Percentiles rank a stretch among this genome's conserved stretches.
Conservation (phyloP, 2,797 vertebrate species). For the Gephyroberyx darwinii region DNA sequence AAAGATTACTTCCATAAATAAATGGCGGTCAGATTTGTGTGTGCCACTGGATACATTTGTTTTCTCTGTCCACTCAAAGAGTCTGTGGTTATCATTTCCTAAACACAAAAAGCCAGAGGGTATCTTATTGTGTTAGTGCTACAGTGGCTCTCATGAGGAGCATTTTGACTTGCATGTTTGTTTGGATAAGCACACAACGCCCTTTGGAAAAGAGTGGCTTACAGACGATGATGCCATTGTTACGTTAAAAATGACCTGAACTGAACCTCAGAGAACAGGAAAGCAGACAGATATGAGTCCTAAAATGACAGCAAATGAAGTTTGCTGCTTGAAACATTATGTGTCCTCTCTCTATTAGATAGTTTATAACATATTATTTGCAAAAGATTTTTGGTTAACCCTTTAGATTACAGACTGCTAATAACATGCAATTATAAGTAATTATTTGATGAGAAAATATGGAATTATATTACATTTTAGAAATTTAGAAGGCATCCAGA, state of each 20-base stretch:
- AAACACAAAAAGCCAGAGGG: slow-evolving; percentile 49
- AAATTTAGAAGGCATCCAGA: background rate
- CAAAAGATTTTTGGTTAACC: background rate
- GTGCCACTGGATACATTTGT: slow-evolving; percentile 13
- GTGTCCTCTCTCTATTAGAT: too few relatives aligned
- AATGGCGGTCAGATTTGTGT: background rate
- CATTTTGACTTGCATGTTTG: slow-evolving; percentile 26
- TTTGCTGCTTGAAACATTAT: background rate
- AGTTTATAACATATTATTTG: too few relatives aligned
- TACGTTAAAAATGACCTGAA: slow-evolving; percentile 19
- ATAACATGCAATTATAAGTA: background rate
- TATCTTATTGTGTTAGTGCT: slow-evolving; percentile 43
- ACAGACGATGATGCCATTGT: slow-evolving; percentile 26
- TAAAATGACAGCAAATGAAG: background rate
- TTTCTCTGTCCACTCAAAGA: slow-evolving; percentile 12
- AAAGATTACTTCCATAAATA: background rate
- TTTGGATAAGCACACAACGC: slow-evolving; percentile 43
- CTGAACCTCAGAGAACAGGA: slow-evolving; percentile 13
- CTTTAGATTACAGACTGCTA: background rate
- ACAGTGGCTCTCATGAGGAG: slow-evolving; percentile 52
- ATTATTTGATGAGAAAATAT: background rate
- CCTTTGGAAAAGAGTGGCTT: slow-evolving; percentile 39
- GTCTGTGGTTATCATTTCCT: slow-evolving; percentile 49
- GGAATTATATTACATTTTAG: too few relatives aligned
- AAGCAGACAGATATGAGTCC: background rate